A percentile compares a stretch with the other conserved stretches of the same genome.
Conservation (phyloP, 2,888 invertebrate genomes). For the Molanna angustata region DNA sequence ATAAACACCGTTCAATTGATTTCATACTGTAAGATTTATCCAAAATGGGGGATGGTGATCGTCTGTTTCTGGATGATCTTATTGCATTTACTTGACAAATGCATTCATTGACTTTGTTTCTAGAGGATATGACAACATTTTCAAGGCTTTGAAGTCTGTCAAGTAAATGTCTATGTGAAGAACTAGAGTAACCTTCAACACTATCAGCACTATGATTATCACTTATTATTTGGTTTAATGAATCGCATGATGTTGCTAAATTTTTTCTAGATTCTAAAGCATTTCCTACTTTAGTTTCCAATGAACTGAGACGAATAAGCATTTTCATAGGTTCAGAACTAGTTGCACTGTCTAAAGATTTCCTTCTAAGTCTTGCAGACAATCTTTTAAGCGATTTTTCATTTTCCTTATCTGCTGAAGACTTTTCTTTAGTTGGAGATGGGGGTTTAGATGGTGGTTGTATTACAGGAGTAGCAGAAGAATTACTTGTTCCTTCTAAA, state of each 20-base stretch:
- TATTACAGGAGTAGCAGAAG: constrained; percentile 47
- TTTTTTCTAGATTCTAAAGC: constrained; percentile 48
- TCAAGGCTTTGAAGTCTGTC: constrained; percentile 61
- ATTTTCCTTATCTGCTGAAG: constrained; percentile 43
- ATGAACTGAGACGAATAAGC: constrained; percentile 68
- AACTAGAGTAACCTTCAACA: constrained; percentile 42
- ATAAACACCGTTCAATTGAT: constrained; percentile 62
- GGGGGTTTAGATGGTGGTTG: constrained; percentile 54
- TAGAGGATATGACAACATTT: constrained; percentile 60
- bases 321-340: constrained; percentile 79
- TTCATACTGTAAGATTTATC: constrained; percentile 62
- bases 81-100: constrained; percentile 62
- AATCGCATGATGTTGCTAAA: constrained; percentile 58
- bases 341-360: constrained; percentile 75
- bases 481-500: constrained; percentile 54
- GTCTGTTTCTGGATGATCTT: constrained; percentile 59
- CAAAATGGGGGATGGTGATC: constrained; percentile 63
- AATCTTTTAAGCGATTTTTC: constrained; percentile 54
- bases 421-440: constrained; percentile 55
- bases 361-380: constrained; percentile 62
- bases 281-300: constrained; percentile 74
- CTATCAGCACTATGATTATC: constrained; percentile 44
- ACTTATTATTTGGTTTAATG: constrained; percentile 49
- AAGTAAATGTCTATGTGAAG: constrained; percentile 54
- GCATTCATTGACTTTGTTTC: constrained; percentile 67